phyloP scores from a whole-genome alignment of 1,140 invertebrate species.

The Drosophila quadrilineata region DNA sequence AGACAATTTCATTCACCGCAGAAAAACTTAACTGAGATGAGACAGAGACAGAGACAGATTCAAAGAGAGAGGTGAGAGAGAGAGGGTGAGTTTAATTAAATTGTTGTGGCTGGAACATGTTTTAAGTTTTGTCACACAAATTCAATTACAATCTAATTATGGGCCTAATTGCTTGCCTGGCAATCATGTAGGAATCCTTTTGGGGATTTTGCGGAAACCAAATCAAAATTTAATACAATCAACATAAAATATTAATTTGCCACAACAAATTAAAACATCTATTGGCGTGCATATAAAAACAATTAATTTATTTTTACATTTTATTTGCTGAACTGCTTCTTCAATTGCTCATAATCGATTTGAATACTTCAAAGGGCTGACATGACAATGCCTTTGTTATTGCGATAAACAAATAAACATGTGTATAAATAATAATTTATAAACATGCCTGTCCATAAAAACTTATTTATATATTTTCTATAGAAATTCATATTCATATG shows the following conservation, averaged over 20 bases:
- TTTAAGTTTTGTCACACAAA: constrained; percentile 18
- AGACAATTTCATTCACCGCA: constrained; percentile 15
- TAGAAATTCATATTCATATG: too few relatives aligned
- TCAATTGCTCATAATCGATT: too few relatives aligned
- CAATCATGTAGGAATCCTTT: neutral
- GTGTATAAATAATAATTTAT: too few relatives aligned
- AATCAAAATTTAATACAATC: neutral
- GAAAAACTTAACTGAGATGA: neutral
- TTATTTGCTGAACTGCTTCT: too few relatives aligned
- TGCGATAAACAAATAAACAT: too few relatives aligned
- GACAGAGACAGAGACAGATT: neutral
- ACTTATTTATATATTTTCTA: too few relatives aligned
- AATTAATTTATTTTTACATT: too few relatives aligned
- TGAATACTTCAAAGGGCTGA: too few relatives aligned
- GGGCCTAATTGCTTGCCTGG: constrained; percentile 13
- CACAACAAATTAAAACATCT: neutral
- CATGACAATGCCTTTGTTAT: too few relatives aligned
- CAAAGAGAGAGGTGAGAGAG: neutral
- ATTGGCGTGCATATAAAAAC: too few relatives aligned
- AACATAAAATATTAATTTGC: neutral
- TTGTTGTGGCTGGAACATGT: constrained; percentile 2
- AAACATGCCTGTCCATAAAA: too few relatives aligned
- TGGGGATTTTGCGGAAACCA: constrained; percentile 24
- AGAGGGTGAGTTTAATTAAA: constrained; percentile 31
- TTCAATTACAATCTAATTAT: constrained; percentile 50